These are phyloP conservation scores for Caloenas nicobarica DNA, from an alignment of 2,113 vertebrate genomes.

Conservation along the genomic window DNA sequence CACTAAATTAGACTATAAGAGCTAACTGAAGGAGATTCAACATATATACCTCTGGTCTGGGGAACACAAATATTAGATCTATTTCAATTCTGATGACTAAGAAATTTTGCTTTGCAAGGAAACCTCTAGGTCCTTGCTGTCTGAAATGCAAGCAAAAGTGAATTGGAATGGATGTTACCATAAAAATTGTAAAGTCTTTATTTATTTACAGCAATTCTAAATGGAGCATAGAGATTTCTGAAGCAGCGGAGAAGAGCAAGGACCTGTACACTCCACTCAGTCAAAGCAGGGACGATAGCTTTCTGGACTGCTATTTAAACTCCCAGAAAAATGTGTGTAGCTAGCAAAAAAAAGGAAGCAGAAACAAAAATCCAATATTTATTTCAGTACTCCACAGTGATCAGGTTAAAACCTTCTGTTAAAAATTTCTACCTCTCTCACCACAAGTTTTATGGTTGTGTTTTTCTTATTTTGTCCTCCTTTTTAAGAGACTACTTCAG, in stretches of 20 bases:
- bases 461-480: not conserved
- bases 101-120: not conserved
- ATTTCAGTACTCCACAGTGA: not conserved
- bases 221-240: not conserved
- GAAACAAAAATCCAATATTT: not conserved
- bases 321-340: not conserved
- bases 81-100: not conserved
- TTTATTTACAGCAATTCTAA: not conserved
- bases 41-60: not conserved
- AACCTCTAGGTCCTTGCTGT: not conserved
- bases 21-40: not conserved
- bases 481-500: not conserved
- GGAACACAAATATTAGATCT: not conserved
- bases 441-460: accelerated
- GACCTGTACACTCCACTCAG: not conserved
- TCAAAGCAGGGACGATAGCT: not conserved
- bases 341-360: not conserved
- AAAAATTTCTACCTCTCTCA: not conserved
- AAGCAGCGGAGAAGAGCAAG: not conserved
- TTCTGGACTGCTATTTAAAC: not conserved
- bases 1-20: not conserved
- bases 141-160: not conserved
- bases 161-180: not conserved
- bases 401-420: not conserved
- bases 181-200: not conserved